Conservation (phyloP, 1,140 invertebrate species). For the Augochlora pura region DNA sequence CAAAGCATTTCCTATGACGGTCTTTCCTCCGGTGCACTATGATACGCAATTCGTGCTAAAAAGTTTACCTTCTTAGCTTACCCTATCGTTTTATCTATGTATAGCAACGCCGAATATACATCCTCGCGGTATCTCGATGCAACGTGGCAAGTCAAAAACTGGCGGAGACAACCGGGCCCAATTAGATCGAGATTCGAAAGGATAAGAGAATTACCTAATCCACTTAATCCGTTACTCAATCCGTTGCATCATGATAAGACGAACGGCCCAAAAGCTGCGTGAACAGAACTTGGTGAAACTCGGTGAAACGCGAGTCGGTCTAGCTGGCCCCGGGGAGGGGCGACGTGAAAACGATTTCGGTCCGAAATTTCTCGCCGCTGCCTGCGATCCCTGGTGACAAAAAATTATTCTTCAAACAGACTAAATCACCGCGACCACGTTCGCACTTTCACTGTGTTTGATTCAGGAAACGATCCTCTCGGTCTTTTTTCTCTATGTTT, state of each 20-base stretch:
- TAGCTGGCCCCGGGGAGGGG: constrained; percentile 12
- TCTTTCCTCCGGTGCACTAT: no score
- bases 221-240: constrained; percentile 54
- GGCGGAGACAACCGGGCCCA: not conserved
- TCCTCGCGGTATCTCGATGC: not conserved
- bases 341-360: constrained; percentile 37
- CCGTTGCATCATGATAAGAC: constrained; percentile 66
- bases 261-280: constrained; percentile 49
- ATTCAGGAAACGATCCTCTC: not conserved
- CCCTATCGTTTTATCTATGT: not conserved
- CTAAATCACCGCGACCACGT: constrained; percentile 28
- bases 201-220: constrained; percentile 55
- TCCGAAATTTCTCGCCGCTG: constrained; percentile 48
- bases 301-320: constrained; percentile 56
- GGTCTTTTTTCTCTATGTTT: not conserved
- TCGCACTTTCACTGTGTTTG: constrained; percentile 57
- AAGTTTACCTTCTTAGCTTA: no score
- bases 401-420: constrained; percentile 3
- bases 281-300: constrained; percentile 15
- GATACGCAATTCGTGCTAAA: no score
- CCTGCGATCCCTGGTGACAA: constrained; percentile 16
- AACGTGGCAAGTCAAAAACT: not conserved
- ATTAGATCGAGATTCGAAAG: constrained; percentile 47
- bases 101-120: not conserved
- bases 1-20: no score